phyloP scores from a whole-genome alignment of 2,888 invertebrate species.

The Odontocerum albicorne region DNA sequence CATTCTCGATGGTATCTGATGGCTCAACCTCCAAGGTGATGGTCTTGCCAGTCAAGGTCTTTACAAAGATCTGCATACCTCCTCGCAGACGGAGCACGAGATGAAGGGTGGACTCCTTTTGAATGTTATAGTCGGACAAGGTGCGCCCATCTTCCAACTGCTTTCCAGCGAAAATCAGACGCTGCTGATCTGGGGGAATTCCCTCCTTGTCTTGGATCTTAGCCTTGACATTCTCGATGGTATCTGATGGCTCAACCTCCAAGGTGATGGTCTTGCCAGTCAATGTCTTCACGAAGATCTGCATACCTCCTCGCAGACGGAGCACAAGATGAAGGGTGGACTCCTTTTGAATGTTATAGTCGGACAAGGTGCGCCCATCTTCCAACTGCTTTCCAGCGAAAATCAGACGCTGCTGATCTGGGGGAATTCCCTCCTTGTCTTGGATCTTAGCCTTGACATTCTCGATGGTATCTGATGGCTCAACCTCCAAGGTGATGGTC shows the following conservation, averaged over 20 bases:
- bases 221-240: conserved; percentile 61
- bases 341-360: conserved; percentile 95
- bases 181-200: conserved; percentile 59
- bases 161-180: conserved; percentile 59
- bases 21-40: conserved; percentile 61
- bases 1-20: conserved; percentile 63
- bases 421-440: conserved; percentile 62
- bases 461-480: conserved; percentile 61
- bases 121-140: conserved; percentile 62
- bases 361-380: conserved; percentile 90
- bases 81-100: conserved; percentile 59
- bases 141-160: conserved; percentile 61
- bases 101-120: conserved; percentile 58
- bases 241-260: conserved; percentile 60
- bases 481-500: conserved; percentile 50
- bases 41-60: conserved; percentile 61
- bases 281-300: conserved; percentile 62
- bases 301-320: conserved; percentile 87
- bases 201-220: conserved; percentile 58
- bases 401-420: conserved; percentile 86
- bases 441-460: conserved; percentile 63
- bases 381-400: conserved; percentile 96
- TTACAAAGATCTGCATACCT: conserved; percentile 67
- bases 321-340: conserved; percentile 88
- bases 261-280: conserved; percentile 61